A percentile compares a stretch with the other conserved stretches of the same genome.
These are phyloP conservation scores for Gobionotothen gibberifrons DNA, from an alignment of 2,797 vertebrate genomes.

Conservation along the genomic window DNA sequence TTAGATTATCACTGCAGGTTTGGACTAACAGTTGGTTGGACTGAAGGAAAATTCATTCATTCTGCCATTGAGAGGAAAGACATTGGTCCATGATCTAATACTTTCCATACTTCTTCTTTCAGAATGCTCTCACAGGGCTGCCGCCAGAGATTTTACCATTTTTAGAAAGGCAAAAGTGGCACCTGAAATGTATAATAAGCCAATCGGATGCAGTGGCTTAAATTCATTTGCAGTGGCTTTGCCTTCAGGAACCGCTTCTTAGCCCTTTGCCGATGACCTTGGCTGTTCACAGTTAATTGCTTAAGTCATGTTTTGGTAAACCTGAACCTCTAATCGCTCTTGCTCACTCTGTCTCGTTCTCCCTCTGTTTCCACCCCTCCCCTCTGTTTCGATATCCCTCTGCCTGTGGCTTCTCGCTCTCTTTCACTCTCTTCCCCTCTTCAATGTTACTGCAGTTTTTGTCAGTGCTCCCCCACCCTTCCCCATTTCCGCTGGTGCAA, in stretches of 20 bases:
- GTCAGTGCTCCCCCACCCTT: constrained; percentile 61
- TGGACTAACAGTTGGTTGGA: constrained; percentile 30
- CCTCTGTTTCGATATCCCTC: constrained; percentile 50
- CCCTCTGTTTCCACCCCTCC: constrained; percentile 59
- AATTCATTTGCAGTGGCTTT: constrained; percentile 69
- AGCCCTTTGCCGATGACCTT: constrained; percentile 58
- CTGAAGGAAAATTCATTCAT: constrained; percentile 62
- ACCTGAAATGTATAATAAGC: constrained; percentile 64
- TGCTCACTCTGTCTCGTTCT: constrained; percentile 53
- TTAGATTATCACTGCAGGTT: constrained; percentile 39
- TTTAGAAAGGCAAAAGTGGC: constrained; percentile 62
- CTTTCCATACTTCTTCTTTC: constrained; percentile 71
- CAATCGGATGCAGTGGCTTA: constrained; percentile 58
- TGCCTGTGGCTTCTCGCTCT: constrained; percentile 64
- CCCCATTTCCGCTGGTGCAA: constrained; percentile 77
- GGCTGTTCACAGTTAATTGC: constrained; percentile 74
- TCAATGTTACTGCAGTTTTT: constrained; percentile 66
- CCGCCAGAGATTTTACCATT: constrained; percentile 55
- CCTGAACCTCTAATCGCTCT: constrained; percentile 77
- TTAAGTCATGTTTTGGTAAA: constrained; percentile 82
- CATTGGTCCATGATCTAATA: constrained; percentile 65
- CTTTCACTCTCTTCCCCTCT: constrained; percentile 50
- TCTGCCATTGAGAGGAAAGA: constrained; percentile 59
- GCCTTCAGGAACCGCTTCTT: constrained; percentile 63
- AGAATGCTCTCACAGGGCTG: constrained; percentile 49